These are phyloP conservation scores for Sitobion miscanthi DNA, from an alignment of 1,140 invertebrate genomes.

Conservation along the genomic window DNA sequence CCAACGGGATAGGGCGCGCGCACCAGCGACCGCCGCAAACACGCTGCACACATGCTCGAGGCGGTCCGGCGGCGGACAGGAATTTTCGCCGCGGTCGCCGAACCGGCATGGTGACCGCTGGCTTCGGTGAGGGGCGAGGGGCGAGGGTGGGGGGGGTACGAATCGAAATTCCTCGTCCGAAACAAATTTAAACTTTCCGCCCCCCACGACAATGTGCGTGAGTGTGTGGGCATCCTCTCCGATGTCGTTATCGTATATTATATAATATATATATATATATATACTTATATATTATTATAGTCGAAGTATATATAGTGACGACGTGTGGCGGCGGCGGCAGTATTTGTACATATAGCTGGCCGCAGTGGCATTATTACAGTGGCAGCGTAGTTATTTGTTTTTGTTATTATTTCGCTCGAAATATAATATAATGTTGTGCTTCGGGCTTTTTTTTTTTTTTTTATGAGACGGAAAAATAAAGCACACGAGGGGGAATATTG, in stretches of 20 bases:
- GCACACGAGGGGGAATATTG: background rate
- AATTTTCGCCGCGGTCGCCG: conserved; percentile 43
- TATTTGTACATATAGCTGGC: background rate
- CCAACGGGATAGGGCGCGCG: background rate
- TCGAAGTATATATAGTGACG: background rate
- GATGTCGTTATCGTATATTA: background rate
- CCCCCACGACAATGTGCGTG: background rate
- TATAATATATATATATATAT: background rate
- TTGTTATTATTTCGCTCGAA: conserved; percentile 1
- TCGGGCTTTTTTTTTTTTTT: background rate
- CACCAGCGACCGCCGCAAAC: background rate
- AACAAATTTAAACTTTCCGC: conserved; percentile 47
- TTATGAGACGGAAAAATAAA: conserved; percentile 8
- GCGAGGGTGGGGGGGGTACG: background rate
- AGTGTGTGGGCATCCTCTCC: no score
- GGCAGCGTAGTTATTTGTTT: background rate
- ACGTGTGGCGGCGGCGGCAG: background rate
- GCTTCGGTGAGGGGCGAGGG: background rate
- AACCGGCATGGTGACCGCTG: background rate
- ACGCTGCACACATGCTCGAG: background rate
- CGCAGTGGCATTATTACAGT: background rate
- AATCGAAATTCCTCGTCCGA: conserved; percentile 48
- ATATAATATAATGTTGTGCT: background rate
- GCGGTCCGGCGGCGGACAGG: conserved; percentile 2
- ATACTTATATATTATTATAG: no score